These are phyloP conservation scores for Griposia aprilina DNA, from an alignment of 2,888 invertebrate genomes.

Conservation along the genomic window DNA sequence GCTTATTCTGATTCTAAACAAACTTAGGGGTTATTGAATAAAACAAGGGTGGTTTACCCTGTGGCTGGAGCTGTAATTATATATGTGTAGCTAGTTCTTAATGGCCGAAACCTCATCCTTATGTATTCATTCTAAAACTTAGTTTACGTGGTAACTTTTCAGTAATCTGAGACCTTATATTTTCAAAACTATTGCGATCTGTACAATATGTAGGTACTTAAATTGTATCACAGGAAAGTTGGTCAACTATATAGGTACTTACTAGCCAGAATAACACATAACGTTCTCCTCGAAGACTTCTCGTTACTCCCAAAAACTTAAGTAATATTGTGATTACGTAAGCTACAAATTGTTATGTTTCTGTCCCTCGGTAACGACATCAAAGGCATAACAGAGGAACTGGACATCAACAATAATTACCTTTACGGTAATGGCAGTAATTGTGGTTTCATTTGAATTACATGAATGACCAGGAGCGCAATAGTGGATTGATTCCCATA, in stretches of 20 bases:
- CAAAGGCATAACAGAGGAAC: constrained; percentile 20
- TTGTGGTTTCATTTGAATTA: constrained; percentile 61
- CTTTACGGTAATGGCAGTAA: constrained; percentile 40
- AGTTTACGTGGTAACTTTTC: constrained; percentile 1
- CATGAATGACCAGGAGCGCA: constrained; percentile 59
- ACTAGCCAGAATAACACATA: constrained; percentile 2
- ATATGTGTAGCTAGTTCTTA: neutral
- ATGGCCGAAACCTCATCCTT: neutral
- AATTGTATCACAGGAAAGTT: constrained; percentile 17
- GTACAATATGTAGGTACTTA: neutral
- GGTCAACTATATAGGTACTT: neutral
- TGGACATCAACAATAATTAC: constrained; percentile 45
- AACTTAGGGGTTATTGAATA: no score
- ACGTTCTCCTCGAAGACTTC: neutral
- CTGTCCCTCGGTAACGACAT: constrained; percentile 8
- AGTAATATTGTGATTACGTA: constrained; percentile 8
- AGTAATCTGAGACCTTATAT: neutral
- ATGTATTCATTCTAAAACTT: constrained; percentile 1
- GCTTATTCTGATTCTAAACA: no score
- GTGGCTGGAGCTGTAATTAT: neutral
- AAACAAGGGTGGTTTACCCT: no score
- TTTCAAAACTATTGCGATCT: constrained; percentile 20
- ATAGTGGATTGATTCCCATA: constrained; percentile 67
- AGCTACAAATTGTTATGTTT: constrained; percentile 1
- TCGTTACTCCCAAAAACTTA: neutral